These are phyloP conservation scores for Meganola albula DNA, from an alignment of 2,888 invertebrate species.

Conservation along the genomic window DNA sequence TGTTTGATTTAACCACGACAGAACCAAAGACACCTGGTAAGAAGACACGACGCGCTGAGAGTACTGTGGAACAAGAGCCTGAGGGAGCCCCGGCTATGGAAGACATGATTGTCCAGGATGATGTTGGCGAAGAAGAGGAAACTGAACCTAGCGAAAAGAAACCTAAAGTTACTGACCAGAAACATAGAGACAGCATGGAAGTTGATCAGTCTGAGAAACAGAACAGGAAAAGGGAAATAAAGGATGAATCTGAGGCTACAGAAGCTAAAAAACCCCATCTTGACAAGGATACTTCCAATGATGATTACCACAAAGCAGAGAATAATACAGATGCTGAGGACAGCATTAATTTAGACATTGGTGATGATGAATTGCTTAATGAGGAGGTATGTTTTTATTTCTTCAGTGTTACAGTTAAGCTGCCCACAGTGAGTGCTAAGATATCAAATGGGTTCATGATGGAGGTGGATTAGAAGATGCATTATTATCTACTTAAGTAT, in stretches of 20 bases:
- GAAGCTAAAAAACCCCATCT: slow-evolving; percentile 58
- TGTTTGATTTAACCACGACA: slow-evolving; percentile 72
- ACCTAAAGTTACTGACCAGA: slow-evolving; percentile 21
- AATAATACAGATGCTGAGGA: slow-evolving; percentile 85
- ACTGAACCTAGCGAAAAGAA: slow-evolving; percentile 32
- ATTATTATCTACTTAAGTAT: too few relatives aligned
- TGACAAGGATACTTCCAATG: slow-evolving; percentile 49
- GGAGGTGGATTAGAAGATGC: slow-evolving; percentile 55
- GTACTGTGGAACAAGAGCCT: slow-evolving; percentile 53
- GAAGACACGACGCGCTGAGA: slow-evolving; percentile 61
- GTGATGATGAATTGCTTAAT: slow-evolving; percentile 88
- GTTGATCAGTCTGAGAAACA: slow-evolving; percentile 48
- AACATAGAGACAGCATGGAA: slow-evolving; percentile 46
- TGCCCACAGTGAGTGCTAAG: slow-evolving; percentile 43
- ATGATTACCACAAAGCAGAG: slow-evolving; percentile 63
- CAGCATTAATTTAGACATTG: slow-evolving; percentile 87
- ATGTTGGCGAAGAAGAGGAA: slow-evolving; percentile 66
- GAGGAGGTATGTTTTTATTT: slow-evolving; percentile 83
- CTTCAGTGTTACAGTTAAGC: slow-evolving; percentile 61
- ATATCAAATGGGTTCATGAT: slow-evolving; percentile 54
- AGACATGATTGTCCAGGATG: slow-evolving; percentile 71
- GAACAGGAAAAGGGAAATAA: slow-evolving; percentile 57
- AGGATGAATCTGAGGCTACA: slow-evolving; percentile 52
- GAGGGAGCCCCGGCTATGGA: slow-evolving; percentile 68
- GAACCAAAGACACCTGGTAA: slow-evolving; percentile 70